Conservation (phyloP, 2,888 invertebrate genomes). For the Andrena haemorrhoa region DNA sequence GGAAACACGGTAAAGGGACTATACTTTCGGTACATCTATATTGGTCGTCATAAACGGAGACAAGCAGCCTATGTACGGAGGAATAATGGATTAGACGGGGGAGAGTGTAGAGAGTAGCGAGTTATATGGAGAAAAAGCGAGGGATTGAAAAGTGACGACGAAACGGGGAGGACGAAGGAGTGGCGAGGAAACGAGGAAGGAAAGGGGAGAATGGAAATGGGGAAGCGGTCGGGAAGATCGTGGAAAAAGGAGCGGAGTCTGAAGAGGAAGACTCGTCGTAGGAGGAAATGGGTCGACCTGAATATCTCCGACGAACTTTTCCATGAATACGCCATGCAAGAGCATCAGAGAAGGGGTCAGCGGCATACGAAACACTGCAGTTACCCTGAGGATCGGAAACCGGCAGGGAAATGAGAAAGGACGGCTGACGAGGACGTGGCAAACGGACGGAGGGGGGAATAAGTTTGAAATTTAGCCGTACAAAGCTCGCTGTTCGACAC, state of each 20-base stretch:
- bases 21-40: neutral
- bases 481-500: neutral
- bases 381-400: constrained; percentile 54
- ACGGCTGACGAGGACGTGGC: constrained; percentile 36
- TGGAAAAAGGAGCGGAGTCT: constrained; percentile 4
- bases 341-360: constrained; percentile 38
- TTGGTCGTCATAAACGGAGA: constrained; percentile 27
- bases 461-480: constrained; percentile 43
- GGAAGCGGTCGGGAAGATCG: constrained; percentile 19
- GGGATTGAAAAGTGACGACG: neutral
- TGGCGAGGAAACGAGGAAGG: constrained; percentile 1
- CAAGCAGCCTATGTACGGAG: neutral
- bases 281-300: constrained; percentile 68
- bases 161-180: neutral
- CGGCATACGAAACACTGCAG: constrained; percentile 69
- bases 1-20: constrained; percentile 2
- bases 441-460: constrained; percentile 32
- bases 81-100: constrained; percentile 18
- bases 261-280: constrained; percentile 16
- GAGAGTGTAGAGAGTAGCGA: neutral
- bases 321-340: constrained; percentile 75
- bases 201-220: constrained; percentile 18
- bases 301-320: constrained; percentile 76
- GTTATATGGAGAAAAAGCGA: neutral
- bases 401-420: constrained; percentile 43